Percentiles rank a stretch among this genome's conserved stretches.
Conservation (phyloP, 1,140 invertebrate species). For the Melitaea cinxia region DNA sequence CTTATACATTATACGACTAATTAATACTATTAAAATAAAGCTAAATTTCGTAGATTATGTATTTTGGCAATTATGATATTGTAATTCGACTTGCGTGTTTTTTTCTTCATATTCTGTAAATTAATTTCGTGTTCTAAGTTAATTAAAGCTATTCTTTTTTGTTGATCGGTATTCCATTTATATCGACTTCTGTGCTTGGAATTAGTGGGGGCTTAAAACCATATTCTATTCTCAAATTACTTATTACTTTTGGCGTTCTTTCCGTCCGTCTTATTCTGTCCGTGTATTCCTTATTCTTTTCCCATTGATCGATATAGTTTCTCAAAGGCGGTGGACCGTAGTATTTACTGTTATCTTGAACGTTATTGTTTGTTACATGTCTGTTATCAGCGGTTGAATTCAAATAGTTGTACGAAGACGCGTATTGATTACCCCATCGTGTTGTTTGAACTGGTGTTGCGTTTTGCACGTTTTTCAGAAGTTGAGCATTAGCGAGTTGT, state of each 20-base stretch:
- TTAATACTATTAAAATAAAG: not conserved
- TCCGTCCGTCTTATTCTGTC: constrained; percentile 73
- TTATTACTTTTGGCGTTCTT: constrained; percentile 81
- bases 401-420: constrained; percentile 59
- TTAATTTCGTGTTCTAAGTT: too few relatives aligned
- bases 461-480: constrained; percentile 49
- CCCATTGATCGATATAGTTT: constrained; percentile 54
- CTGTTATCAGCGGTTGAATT: constrained; percentile 43
- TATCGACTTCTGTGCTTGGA: constrained; percentile 90
- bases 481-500: constrained; percentile 42
- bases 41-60: not conserved
- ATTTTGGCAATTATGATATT: too few relatives aligned
- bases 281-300: constrained; percentile 56
- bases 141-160: constrained; percentile 52
- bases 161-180: constrained; percentile 83
- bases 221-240: constrained; percentile 89
- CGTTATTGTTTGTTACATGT: constrained; percentile 40
- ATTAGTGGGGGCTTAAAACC: constrained; percentile 90
- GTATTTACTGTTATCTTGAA: constrained; percentile 48
- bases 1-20: not conserved
- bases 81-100: not conserved
- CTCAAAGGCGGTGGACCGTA: constrained; percentile 60
- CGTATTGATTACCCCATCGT: constrained; percentile 64
- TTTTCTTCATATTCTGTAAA: too few relatives aligned
- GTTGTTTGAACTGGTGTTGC: constrained; percentile 46